Base-by-base conservation (phyloP, 2,888 invertebrate species). In the Campopleginae sp. region DNA sequence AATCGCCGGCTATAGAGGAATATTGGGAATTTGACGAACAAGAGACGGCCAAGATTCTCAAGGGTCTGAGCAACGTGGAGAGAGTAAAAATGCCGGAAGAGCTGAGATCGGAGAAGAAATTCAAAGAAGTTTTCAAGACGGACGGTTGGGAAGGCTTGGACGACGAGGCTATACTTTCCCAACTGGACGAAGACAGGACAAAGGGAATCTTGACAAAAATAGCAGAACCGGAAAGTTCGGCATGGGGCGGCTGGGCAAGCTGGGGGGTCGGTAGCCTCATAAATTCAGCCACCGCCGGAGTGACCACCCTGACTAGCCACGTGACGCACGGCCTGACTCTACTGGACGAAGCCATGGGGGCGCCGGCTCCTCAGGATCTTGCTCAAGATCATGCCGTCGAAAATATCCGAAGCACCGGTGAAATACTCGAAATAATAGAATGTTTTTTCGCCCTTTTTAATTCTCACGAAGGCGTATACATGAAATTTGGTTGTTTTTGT, bases 271-370 rank as follows among this genome's bases (percentile, higher is more conserved):
- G 96, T 85, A 96, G 97, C 0, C 93, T 98, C 12, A 93, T 98
- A 42, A 96, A 96, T 83, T 96, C 97, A 8, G 98, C 98, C 0
- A 96, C 96, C 7, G 96, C 96, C 81, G 96, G 97, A 7, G 96
- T 98, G 14, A 95, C 96, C 12, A 96, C 96, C n/a, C 94, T 98
- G 75, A 97, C 97, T 3, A 96, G 94, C 87, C 97, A 97, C 90
- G 97, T 98, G 46, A 97, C 97, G 51, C 96, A 98, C 94, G 97
- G 98, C 3, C 94, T 98, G 81, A 95, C 96, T 72, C 96, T 97
- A 14, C 92, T 98, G 82, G 98, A 98, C 94, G 96, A 96, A 58
- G 95, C 97, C 17, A 96, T 98, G 48, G 98, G 98, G 3, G 97
- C 96, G 0, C 98, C 98, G 0, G 96, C 97, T 90, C 97, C 98